phyloP scores from a whole-genome alignment of 2,113 vertebrate genomes.

The Etia nguti region DNA sequence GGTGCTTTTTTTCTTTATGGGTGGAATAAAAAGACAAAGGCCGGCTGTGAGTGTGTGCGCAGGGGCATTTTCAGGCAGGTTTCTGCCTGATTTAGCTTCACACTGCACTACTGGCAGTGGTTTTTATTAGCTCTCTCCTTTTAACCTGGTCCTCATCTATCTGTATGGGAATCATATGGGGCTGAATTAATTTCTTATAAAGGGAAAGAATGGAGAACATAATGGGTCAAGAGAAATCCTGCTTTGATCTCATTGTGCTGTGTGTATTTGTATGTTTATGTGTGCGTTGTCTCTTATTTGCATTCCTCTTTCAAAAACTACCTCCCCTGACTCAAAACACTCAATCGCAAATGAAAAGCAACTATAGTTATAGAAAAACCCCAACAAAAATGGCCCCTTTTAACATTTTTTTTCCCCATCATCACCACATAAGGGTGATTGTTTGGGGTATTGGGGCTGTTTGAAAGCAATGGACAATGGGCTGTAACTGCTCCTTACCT shows the following conservation, averaged over 20 bases:
- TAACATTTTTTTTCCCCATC: not conserved
- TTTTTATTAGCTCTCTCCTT: not conserved
- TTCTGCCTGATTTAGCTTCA: slow-evolving; percentile 69
- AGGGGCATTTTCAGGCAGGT: slow-evolving; percentile 47
- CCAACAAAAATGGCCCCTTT: not conserved
- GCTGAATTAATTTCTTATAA: slow-evolving; percentile 43
- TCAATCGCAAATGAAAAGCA: slow-evolving; percentile 14
- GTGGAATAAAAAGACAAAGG: slow-evolving; percentile 47
- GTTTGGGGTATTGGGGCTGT: not conserved
- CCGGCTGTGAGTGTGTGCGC: slow-evolving; percentile 23
- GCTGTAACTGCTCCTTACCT: not conserved
- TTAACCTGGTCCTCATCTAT: not conserved
- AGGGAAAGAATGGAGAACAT: slow-evolving; percentile 56
- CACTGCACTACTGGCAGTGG: slow-evolving; percentile 16
- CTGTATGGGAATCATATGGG: slow-evolving; percentile 34
- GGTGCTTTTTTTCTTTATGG: slow-evolving; percentile 56
- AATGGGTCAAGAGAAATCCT: slow-evolving; percentile 69
- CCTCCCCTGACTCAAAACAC: slow-evolving; percentile 10
- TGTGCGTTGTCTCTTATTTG: not conserved
- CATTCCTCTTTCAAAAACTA: slow-evolving; percentile 11
- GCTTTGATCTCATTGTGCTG: slow-evolving; percentile 68
- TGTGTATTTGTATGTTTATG: not conserved
- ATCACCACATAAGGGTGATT: not conserved
- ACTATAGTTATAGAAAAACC: not conserved
- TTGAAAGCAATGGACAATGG: not conserved